Conservation (phyloP, 64 coral and sea anemone species). For the Catalaphyllia jardinei region DNA sequence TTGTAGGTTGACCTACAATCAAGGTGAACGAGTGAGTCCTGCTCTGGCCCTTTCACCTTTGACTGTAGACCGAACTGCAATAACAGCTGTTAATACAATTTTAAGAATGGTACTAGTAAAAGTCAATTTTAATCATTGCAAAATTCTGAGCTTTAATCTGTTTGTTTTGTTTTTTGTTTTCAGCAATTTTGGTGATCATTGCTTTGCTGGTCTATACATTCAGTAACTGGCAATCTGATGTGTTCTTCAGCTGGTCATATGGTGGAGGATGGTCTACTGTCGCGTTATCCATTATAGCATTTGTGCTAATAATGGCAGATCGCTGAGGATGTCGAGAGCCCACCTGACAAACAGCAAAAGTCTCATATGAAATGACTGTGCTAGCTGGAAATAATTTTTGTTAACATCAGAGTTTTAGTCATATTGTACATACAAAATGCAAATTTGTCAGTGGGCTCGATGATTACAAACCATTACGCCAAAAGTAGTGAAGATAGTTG, state of each 20-base stretch:
- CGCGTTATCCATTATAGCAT: constrained; percentile 88
- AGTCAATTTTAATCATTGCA: too few species aligned
- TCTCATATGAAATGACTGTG: neutral
- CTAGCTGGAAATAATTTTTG: neutral
- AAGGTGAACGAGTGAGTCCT: too few species aligned
- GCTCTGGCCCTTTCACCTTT: too few species aligned
- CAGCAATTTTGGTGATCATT: constrained; percentile 87
- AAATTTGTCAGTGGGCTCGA: constrained; percentile 4
- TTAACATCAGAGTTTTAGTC: neutral
- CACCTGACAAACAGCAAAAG: neutral
- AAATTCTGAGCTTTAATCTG: neutral
- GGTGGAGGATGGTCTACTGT: constrained; percentile 96
- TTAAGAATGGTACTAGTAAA: too few species aligned
- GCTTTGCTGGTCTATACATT: constrained; percentile 93
- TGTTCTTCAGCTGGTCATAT: constrained; percentile 97
- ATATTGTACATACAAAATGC: neutral
- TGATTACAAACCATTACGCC: neutral
- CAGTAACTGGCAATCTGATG: constrained; percentile 79
- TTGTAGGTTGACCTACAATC: too few species aligned
- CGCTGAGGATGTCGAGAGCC: constrained; percentile 53
- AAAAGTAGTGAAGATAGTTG: neutral
- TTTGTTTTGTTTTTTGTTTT: constrained; percentile 4
- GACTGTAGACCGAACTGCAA: too few species aligned
- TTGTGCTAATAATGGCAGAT: constrained; percentile 95
- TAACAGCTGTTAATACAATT: too few species aligned